phyloP scores from a whole-genome alignment of 2,888 invertebrate species.

The Phanerotoma sp. region DNA sequence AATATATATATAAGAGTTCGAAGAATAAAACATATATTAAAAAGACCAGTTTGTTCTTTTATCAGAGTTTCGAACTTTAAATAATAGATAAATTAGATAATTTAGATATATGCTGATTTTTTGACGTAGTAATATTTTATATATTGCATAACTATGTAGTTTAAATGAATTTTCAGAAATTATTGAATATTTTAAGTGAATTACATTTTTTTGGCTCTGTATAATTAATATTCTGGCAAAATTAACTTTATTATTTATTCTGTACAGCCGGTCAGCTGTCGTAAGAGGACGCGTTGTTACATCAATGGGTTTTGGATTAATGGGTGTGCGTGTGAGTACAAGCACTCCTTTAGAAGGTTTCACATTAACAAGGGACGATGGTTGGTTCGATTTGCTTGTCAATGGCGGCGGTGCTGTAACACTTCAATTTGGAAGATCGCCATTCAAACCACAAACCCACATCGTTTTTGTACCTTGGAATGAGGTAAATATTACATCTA shows the following conservation, averaged over 20 bases:
- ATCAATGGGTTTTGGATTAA: constrained; percentile 86
- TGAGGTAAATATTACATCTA: constrained; percentile 63
- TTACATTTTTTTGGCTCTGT: too few species aligned
- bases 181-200: not conserved
- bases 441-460: constrained; percentile 83
- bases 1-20: too few species aligned
- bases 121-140: not conserved
- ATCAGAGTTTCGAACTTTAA: not conserved
- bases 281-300: constrained; percentile 94
- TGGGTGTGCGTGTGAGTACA: constrained; percentile 94
- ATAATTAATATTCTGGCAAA: constrained; percentile 10
- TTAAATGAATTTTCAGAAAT: too few species aligned
- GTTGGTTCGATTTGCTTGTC: constrained; percentile 97
- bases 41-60: too few species aligned
- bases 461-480: constrained; percentile 97
- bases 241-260: constrained; percentile 31
- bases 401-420: constrained; percentile 99
- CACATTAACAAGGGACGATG: constrained; percentile 88
- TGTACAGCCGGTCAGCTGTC: constrained; percentile 89
- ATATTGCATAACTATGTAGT: too few species aligned
- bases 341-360: constrained; percentile 94
- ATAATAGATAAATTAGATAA: constrained; percentile 3
- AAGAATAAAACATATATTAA: too few species aligned
- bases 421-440: constrained; percentile 89
- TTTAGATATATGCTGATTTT: not conserved